Conservation (phyloP, 1,140 invertebrate genomes). For the Homarus americanus region DNA sequence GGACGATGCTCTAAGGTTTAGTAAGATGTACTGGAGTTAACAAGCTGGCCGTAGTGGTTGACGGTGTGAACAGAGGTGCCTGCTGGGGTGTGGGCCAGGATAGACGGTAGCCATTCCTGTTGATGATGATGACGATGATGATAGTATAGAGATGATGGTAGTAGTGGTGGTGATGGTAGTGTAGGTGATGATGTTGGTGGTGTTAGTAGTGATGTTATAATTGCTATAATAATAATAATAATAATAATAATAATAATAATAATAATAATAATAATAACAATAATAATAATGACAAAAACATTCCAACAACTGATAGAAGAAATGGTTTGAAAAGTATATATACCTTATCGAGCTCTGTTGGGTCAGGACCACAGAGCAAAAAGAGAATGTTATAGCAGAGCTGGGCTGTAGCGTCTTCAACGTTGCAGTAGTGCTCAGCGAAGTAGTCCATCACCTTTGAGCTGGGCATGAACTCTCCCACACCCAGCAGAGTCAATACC, state of each 20-base stretch:
- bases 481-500: conserved; percentile 16
- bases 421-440: conserved; percentile 82
- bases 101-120: conserved; percentile 75
- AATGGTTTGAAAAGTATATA: no score
- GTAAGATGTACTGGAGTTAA: background rate
- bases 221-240: no score
- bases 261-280: no score
- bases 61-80: conserved; percentile 89
- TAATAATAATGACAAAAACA: no score
- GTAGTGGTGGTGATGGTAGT: no score
- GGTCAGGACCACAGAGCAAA: conserved; percentile 81
- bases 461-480: conserved; percentile 83
- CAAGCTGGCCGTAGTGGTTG: conserved; percentile 85
- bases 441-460: conserved; percentile 82
- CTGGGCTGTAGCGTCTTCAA: conserved; percentile 79
- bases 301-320: no score
- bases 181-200: no score
- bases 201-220: no score
- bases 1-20: no score
- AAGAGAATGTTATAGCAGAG: conserved; percentile 85
- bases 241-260: no score
- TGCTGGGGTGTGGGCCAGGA: conserved; percentile 85
- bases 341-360: conserved; percentile 57
- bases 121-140: no score
- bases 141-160: no score